phyloP scores from a whole-genome alignment of 2,888 invertebrate genomes.

The Empis stercorea region DNA sequence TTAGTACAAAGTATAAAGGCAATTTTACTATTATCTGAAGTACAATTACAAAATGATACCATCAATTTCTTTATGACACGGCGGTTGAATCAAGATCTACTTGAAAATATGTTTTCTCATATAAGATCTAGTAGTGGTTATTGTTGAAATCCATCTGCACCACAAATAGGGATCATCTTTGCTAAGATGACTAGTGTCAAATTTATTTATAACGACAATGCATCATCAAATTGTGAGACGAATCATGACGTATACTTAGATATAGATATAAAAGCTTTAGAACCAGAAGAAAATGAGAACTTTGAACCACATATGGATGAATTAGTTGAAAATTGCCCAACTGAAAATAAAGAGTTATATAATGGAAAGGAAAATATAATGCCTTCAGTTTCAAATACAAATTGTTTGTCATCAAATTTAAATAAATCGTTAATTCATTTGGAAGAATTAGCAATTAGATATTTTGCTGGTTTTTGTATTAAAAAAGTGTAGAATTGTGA shows the following conservation, averaged over 20 bases:
- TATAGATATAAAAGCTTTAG: neutral
- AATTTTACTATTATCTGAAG: neutral
- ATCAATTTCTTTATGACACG: neutral
- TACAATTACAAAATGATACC: neutral
- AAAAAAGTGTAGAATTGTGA: neutral
- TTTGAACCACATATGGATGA: neutral
- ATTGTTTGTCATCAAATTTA: neutral
- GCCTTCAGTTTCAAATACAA: neutral
- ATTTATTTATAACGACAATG: neutral
- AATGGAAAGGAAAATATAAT: neutral
- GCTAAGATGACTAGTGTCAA: neutral
- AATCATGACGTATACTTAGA: neutral
- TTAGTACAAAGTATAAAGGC: neutral
- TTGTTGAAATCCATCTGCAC: neutral
- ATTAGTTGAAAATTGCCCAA: neutral
- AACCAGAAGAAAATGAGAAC: neutral
- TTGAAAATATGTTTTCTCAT: neutral
- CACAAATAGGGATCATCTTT: neutral
- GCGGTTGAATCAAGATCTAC: neutral
- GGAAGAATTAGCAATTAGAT: neutral
- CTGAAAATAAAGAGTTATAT: neutral
- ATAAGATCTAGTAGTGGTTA: neutral
- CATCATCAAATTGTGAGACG: neutral
- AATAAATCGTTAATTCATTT: neutral
- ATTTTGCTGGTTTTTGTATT: neutral